Percentiles rank a stretch among this genome's conserved stretches.
Conservation (phyloP, 2,113 vertebrate species). For the Hippocampus barbouri region DNA sequence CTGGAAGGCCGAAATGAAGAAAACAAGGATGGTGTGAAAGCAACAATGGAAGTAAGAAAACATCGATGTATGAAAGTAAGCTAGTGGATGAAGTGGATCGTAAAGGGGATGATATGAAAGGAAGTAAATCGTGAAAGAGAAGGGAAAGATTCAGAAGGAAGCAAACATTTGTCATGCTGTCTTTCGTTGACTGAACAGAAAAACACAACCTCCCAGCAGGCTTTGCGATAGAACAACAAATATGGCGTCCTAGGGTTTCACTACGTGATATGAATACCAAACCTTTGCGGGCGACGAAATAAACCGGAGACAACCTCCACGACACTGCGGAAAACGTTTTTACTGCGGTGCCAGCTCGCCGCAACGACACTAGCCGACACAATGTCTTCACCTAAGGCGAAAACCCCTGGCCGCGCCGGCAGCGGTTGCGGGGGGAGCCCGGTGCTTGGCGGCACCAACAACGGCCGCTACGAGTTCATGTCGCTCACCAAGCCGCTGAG, state of each 20-base stretch:
- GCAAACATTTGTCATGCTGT: not conserved
- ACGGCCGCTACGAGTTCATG: conserved; percentile 81
- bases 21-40: too few species aligned
- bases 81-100: too few species aligned
- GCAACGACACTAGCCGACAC: not conserved
- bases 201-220: conserved; percentile 42
- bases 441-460: conserved; percentile 52
- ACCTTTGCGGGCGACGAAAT: conserved; percentile 38
- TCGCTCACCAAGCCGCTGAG: conserved; percentile 68
- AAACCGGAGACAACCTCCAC: conserved; percentile 24
- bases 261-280: conserved; percentile 46
- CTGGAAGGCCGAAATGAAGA: too few species aligned
- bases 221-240: conserved; percentile 54
- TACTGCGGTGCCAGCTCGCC: conserved; percentile 4
- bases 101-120: too few species aligned
- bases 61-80: too few species aligned
- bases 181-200: not conserved
- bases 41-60: too few species aligned
- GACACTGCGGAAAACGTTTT: conserved; percentile 19
- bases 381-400: conserved; percentile 78
- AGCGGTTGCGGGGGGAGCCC: conserved; percentile 64
- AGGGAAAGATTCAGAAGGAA: too few species aligned
- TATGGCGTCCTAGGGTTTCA: conserved; percentile 46
- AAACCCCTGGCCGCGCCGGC: conserved; percentile 55
- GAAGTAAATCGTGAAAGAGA: too few species aligned